Evolutionary conservation across 2,888 invertebrate species (phyloP).

Genomic region (Arge pagana): DNA sequence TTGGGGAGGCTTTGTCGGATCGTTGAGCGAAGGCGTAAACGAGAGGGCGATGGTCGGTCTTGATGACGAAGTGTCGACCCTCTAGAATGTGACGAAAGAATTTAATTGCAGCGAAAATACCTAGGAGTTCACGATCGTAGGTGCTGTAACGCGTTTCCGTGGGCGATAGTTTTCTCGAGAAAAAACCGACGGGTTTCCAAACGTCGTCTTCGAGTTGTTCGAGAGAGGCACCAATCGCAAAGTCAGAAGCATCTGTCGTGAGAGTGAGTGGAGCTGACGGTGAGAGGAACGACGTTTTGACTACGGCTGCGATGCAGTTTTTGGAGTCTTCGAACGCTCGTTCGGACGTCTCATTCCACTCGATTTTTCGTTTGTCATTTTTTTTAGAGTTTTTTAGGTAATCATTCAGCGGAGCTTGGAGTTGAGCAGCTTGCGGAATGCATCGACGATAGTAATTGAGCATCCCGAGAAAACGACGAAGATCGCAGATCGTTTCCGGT

Average conservation of each 20-base stretch:
- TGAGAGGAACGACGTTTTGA: slow-evolving; percentile 7
- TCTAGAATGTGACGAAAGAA: slow-evolving; percentile 24
- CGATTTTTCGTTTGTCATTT: slow-evolving; percentile 8
- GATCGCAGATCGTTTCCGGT: slow-evolving; percentile 30
- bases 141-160: slow-evolving; percentile 32
- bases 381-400: slow-evolving; percentile 13
- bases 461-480: slow-evolving; percentile 8
- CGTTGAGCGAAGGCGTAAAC: slow-evolving; percentile 19
- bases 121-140: slow-evolving; percentile 31
- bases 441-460: slow-evolving; percentile 20
- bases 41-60: slow-evolving; percentile 26
- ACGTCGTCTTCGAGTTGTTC: slow-evolving; percentile 15
- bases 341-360: background rate
- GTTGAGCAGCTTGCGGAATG: slow-evolving; percentile 9
- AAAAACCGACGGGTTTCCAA: slow-evolving; percentile 25
- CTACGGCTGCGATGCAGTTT: background rate
- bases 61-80: slow-evolving; percentile 15
- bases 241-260: slow-evolving; percentile 19
- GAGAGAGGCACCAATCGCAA: slow-evolving; percentile 19
- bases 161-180: slow-evolving; percentile 22
- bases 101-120: slow-evolving; percentile 22
- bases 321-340: slow-evolving; percentile 14
- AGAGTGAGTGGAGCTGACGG: slow-evolving; percentile 8
- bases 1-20: slow-evolving; percentile 12
- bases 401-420: slow-evolving; percentile 10